phyloP scores from a whole-genome alignment of 2,888 invertebrate genomes.

The Phortica magna region DNA sequence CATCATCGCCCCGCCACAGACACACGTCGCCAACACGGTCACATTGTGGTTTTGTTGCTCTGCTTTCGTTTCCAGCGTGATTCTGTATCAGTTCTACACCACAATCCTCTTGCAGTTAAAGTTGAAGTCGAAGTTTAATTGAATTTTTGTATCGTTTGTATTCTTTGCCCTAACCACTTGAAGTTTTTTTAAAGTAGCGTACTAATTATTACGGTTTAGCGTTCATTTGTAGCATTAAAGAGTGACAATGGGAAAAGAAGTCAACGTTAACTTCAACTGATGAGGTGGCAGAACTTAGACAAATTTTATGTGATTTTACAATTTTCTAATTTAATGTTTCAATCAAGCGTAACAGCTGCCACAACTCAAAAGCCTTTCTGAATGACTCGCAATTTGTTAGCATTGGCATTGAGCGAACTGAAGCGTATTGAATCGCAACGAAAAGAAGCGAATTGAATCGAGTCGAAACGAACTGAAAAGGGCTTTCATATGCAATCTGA shows the following conservation, averaged over 20 bases:
- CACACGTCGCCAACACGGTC: background rate
- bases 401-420: background rate
- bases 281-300: too few species aligned
- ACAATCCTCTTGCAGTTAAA: background rate
- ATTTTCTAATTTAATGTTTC: background rate
- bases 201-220: too few species aligned
- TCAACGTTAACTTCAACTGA: background rate
- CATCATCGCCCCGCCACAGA: background rate
- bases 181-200: too few species aligned
- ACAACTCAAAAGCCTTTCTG: background rate
- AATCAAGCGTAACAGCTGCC: background rate
- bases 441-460: too few species aligned
- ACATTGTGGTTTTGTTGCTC: background rate
- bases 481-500: conserved; percentile 43
- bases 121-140: background rate
- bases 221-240: too few species aligned
- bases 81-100: background rate
- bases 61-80: background rate
- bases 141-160: background rate
- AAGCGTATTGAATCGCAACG: background rate
- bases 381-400: background rate
- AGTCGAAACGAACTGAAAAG: conserved; percentile 28
- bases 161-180: too few species aligned
- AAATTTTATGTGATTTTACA: background rate
- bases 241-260: too few species aligned